Base-by-base conservation (phyloP, 1,140 invertebrate species). In the Micrasema longulum region DNA sequence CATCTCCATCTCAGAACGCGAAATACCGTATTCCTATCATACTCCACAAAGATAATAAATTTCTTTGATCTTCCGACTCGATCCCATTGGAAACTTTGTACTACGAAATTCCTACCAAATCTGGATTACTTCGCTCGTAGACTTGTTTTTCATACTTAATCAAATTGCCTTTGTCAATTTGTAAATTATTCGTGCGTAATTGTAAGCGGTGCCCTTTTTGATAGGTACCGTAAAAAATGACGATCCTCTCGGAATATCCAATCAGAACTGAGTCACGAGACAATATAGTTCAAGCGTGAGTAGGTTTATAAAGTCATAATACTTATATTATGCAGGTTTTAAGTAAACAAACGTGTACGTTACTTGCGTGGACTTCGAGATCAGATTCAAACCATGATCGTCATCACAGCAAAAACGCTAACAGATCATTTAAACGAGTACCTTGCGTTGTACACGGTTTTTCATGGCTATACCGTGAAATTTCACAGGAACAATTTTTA, bases 61-160 rank as follows among this genome's bases (percentile, higher is more conserved):
- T 14, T 7, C 64, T 67, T 67, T 67, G 64, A 67, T 67, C 31
- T 53, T 16, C 64, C 64, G 48, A 23, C 18, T 2, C 35, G 64
- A 48, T 35, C 45, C 16, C 64, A 50, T 20, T 53, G 64, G 35
- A 36, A 52, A 20, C 22, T 18, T 38, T n/a, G 12, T 18, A 16
- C 45, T 11, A 31, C 64, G 31, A 67, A 50, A 36, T 52, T 67
- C 23, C 11, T 31, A 52, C 64, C 64, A 52, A 53, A 67, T 67
- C 45, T 18, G 48, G 14, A 50, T 12, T 3, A 22, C 7, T 10
- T 43, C 26, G 6, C 20, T 23, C 23, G 31, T 52, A 67, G 20
- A 55, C 31, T 14, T 62, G 26, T 71, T 71, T 71, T 71, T 71
- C 38, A 36, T 35, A 38, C n/a, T 55, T 55, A 71, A 71, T 71